A percentile compares a stretch with the other conserved stretches of the same genome.
phyloP scores from a whole-genome alignment of 2,797 vertebrate species.

The Etheostoma nigrum region DNA sequence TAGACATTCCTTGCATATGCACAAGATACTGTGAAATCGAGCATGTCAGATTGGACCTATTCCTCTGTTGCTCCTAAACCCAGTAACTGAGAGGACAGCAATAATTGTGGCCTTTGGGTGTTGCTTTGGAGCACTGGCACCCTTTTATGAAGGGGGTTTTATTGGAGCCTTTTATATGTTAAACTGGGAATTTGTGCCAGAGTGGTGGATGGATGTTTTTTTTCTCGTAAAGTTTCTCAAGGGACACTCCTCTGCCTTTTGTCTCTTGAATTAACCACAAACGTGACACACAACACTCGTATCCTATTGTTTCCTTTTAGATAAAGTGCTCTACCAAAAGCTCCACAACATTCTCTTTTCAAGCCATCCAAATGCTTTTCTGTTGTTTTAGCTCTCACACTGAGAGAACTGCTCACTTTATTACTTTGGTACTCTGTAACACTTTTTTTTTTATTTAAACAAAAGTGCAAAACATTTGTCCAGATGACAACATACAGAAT shows the following conservation, averaged over 20 bases:
- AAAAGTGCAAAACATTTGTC: no score
- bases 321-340: conserved; percentile 23
- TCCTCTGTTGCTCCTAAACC: conserved; percentile 27
- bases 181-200: conserved; percentile 30
- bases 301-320: conserved; percentile 34
- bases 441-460: no score
- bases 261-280: conserved; percentile 33
- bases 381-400: not conserved
- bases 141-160: conserved; percentile 43
- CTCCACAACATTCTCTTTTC: conserved; percentile 9
- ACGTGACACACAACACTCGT: conserved; percentile 13
- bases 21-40: not conserved
- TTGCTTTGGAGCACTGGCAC: conserved; percentile 28
- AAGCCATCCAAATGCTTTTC: conserved; percentile 6
- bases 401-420: not conserved
- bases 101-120: conserved; percentile 25
- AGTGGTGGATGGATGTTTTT: conserved; percentile 17
- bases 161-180: conserved; percentile 37
- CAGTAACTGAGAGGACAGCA: conserved; percentile 31
- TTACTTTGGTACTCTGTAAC: no score
- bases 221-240: conserved; percentile 13
- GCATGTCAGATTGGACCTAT: conserved; percentile 22
- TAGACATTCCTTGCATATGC: no score
- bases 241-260: conserved; percentile 24
- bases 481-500: no score